Percentiles rank a stretch among this genome's conserved stretches.
Evolutionary conservation across 1,140 invertebrate genomes (phyloP).

Genomic region (Drosophila tani): DNA sequence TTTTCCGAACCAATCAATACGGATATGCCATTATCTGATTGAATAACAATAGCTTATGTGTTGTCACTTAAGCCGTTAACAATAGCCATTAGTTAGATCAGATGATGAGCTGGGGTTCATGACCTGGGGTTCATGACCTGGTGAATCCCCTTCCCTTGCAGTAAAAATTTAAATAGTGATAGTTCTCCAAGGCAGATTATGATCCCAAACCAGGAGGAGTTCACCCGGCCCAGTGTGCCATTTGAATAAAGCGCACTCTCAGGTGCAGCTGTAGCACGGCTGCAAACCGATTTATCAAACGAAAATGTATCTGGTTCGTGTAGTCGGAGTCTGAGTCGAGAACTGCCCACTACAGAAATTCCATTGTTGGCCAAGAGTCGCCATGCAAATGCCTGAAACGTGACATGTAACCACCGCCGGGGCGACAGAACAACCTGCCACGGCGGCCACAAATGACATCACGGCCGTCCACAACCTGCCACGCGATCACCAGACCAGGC

Average conservation of each 20-base stretch:
- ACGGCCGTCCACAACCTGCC: slow-evolving; percentile 31
- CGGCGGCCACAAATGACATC: slow-evolving; percentile 47
- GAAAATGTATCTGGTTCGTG: slow-evolving; percentile 31
- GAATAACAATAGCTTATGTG: slow-evolving; percentile 8
- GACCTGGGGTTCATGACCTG: slow-evolving; percentile 19
- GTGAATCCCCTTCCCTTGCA: not conserved
- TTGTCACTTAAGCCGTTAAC: slow-evolving; percentile 12
- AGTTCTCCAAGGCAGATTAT: not conserved
- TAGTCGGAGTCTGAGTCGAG: slow-evolving; percentile 16
- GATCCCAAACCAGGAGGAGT: not conserved
- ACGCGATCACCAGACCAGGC: slow-evolving; percentile 29
- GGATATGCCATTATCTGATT: slow-evolving; percentile 6
- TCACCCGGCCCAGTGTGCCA: slow-evolving; percentile 57
- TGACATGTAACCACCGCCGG: slow-evolving; percentile 66
- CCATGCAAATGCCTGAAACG: slow-evolving; percentile 76
- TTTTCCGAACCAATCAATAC: slow-evolving; percentile 13
- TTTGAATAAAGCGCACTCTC: slow-evolving; percentile 64
- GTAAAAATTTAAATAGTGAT: not conserved
- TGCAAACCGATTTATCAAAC: slow-evolving; percentile 63
- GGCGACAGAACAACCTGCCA: slow-evolving; percentile 30
- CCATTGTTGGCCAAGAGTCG: slow-evolving; percentile 54
- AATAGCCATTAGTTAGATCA: slow-evolving; percentile 20
- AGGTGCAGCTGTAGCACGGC: slow-evolving; percentile 65
- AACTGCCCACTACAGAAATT: slow-evolving; percentile 62
- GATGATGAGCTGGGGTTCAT: not conserved